These are phyloP conservation scores for Euschistus heros DNA, from an alignment of 1,140 invertebrate genomes.

Conservation along the genomic window DNA sequence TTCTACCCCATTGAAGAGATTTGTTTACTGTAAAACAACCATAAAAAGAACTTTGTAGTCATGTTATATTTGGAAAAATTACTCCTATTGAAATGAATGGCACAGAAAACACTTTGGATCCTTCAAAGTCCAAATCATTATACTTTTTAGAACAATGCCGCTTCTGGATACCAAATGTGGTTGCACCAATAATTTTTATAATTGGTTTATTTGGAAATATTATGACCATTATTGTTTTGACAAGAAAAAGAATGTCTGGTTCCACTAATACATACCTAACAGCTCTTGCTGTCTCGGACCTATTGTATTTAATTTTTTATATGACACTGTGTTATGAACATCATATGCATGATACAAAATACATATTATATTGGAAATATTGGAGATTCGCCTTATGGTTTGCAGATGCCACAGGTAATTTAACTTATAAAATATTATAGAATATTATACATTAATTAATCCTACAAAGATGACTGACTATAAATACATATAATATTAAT, in stretches of 20 bases:
- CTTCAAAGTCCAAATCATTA: too few species aligned
- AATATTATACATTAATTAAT: not conserved
- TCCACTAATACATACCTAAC: conserved; percentile 67
- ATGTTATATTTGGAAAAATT: too few species aligned
- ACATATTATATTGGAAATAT: conserved; percentile 42
- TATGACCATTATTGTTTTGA: conserved; percentile 61
- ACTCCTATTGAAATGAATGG: too few species aligned
- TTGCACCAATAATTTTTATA: conserved; percentile 55
- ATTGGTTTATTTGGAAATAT: conserved; percentile 60
- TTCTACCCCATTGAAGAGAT: too few species aligned
- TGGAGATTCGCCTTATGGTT: conserved; percentile 47
- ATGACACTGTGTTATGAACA: conserved; percentile 50
- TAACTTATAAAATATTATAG: not conserved
- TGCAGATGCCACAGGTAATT: conserved; percentile 50
- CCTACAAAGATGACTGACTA: not conserved
- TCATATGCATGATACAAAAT: conserved; percentile 41
- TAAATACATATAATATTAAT: not conserved
- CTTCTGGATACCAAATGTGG: conserved; percentile 52
- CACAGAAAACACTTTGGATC: too few species aligned
- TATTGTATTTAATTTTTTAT: conserved; percentile 55
- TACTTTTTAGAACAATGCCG: conserved; percentile 32
- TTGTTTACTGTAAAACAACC: too few species aligned
- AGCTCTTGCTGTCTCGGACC: conserved; percentile 58
- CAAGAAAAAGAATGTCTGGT: conserved; percentile 57
- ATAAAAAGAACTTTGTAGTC: too few species aligned